phyloP scores from a whole-genome alignment of 30 jellyfish, hydroid and myxozoan species.

The Hydra vulgaris region DNA sequence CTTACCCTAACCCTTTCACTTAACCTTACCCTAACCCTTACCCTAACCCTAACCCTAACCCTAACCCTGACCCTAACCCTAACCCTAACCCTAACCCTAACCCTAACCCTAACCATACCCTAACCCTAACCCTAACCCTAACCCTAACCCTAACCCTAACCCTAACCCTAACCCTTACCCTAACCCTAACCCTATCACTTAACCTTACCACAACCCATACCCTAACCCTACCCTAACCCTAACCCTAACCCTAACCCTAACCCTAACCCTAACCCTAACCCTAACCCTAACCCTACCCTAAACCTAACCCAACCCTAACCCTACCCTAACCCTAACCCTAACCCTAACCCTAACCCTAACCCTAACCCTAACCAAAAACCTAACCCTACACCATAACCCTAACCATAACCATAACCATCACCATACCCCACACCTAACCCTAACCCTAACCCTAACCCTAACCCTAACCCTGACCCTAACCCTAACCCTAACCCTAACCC shows the following conservation, averaged over 20 bases:
- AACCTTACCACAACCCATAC: constrained; percentile 19
- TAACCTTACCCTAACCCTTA: constrained; percentile 40
- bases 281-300: constrained; percentile 21
- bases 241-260: constrained; percentile 22
- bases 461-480: constrained; percentile 29
- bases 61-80: constrained; percentile 44
- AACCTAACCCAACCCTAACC: constrained; percentile 13
- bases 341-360: constrained; percentile 21
- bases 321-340: constrained; percentile 18
- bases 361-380: constrained; percentile 20
- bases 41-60: constrained; percentile 47
- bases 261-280: constrained; percentile 25
- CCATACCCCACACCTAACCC: constrained; percentile 17
- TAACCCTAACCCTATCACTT: constrained; percentile 27
- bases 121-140: constrained; percentile 33
- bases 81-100: constrained; percentile 40
- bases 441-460: constrained; percentile 36
- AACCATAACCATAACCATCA: constrained; percentile 9
- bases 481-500: constrained; percentile 16
- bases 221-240: constrained; percentile 22
- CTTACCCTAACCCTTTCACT: constrained; percentile 32
- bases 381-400: constrained; percentile 1
- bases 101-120: constrained; percentile 30
- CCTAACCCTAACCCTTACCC: constrained; percentile 30
- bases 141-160: constrained; percentile 34